Evolutionary conservation across 2,888 invertebrate species (phyloP), one percentile per base, ranked within the genome.

Genomic region (Melanostoma mellinum): DNA sequence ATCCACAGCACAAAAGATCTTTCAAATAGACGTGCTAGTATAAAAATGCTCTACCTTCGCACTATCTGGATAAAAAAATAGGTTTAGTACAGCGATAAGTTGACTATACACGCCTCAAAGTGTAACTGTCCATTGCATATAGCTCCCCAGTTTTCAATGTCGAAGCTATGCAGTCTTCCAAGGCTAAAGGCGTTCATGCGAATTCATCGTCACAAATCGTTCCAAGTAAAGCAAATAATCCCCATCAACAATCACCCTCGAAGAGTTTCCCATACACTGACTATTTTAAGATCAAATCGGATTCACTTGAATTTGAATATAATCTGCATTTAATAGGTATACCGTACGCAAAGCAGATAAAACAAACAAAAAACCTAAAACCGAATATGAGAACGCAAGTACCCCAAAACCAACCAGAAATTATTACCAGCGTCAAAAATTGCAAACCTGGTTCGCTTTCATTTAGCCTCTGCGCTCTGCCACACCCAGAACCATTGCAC

Each of bases 331-430:
- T 20, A 20, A 20, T 20, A 20, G n/a, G n/a, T n/a, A n/a, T n/a
- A 20, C 20, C 20, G 20, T 20, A 20, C 20, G 20, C 1, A 20
- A 20, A 20, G 1, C 20, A 20, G 20, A 1, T 1, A 38, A 32
- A 6, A 72, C 52, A 42, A 61, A 30, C 55, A 56, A 38, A 50
- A 35, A 46, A 40, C 48, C 30, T 40, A 63, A 65, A 40, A 8
- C 40, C 67, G 20, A 76, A 72, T 76, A 61, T 50, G 53, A 74
- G 58, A 67, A 42, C 55, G 50, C 55, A 50, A 44, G 55, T 48
- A n/a, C 63, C 73, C 40, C 35, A 56, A 71, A 80, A 80, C 80
- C 69, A 60, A 50, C 63, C 79, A 74, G 53, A 74, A 69, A 76
- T 76, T 76, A 67, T 67, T 20, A 20, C 20, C 42, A 67, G 63